Conservation (phyloP, 2,888 invertebrate genomes). For the Polydrusus cervinus region DNA sequence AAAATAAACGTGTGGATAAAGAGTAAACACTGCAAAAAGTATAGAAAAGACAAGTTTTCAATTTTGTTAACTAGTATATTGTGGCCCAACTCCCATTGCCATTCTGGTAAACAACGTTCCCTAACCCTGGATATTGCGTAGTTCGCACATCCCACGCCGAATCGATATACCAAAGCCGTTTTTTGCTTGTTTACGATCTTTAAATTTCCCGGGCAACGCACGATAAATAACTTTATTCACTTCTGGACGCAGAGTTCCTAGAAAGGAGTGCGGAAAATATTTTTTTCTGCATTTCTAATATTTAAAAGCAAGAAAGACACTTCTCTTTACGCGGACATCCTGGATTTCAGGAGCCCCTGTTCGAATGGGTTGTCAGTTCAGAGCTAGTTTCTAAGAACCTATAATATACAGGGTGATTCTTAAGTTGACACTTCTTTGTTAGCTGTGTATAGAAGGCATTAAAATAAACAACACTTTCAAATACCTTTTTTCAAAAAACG, state of each 20-base stretch:
- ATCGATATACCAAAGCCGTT: slow-evolving; percentile 40
- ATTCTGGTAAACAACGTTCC: slow-evolving; percentile 16
- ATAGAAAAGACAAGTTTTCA: neutral
- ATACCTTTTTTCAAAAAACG: too few relatives aligned
- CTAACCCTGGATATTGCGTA: slow-evolving; percentile 43
- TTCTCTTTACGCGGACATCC: too few relatives aligned
- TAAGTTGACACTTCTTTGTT: too few relatives aligned
- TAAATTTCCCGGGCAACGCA: slow-evolving; percentile 49
- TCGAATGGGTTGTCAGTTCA: too few relatives aligned
- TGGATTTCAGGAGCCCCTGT: too few relatives aligned
- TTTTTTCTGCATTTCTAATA: too few relatives aligned
- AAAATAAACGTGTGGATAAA: neutral
- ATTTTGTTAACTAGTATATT: neutral
- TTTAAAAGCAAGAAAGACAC: too few relatives aligned
- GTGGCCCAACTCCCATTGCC: slow-evolving; percentile 6
- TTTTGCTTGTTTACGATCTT: slow-evolving; percentile 50
- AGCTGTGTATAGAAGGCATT: too few relatives aligned
- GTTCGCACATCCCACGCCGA: slow-evolving; percentile 45
- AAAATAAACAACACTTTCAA: too few relatives aligned
- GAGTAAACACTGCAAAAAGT: neutral
- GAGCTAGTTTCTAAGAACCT: too few relatives aligned
- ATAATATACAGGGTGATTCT: too few relatives aligned
- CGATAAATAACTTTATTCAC: slow-evolving; percentile 36
- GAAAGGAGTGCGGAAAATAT: neutral
- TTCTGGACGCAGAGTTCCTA: slow-evolving; percentile 8